Conservation (phyloP, 1,140 invertebrate genomes). For the Octopus bimaculoides region DNA sequence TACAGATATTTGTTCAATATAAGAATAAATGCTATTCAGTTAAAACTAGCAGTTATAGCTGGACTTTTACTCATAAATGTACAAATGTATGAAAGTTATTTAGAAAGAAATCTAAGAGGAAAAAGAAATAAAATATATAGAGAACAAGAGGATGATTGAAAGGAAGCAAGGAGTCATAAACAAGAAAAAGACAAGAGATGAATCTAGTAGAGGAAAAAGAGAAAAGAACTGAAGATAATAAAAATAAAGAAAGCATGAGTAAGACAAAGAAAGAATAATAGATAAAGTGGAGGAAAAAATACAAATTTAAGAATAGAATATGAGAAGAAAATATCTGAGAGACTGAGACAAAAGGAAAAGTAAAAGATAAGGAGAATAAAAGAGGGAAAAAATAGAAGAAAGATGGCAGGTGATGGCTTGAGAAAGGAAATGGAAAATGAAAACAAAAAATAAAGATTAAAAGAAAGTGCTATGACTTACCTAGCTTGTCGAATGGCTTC, state of each 20-base stretch:
- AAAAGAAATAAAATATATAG: no score
- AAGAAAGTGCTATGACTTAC: conserved; percentile 57
- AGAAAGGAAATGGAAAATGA: not conserved
- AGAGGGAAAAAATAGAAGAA: not conserved
- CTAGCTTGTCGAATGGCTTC: conserved; percentile 83
- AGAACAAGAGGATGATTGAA: no score
- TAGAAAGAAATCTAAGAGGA: no score
- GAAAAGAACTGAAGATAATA: not conserved
- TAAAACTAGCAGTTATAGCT: no score
- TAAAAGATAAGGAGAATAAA: not conserved
- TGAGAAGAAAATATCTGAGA: not conserved
- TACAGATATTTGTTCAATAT: no score
- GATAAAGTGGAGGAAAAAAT: not conserved
- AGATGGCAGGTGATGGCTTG: not conserved
- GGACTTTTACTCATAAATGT: no score
- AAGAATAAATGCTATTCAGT: no score
- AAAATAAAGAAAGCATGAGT: not conserved
- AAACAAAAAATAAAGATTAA: not conserved
- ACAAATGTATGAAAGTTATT: no score
- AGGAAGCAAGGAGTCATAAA: not conserved
- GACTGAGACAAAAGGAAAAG: not conserved
- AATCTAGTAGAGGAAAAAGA: not conserved
- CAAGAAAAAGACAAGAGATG: not conserved
- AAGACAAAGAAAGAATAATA: not conserved
- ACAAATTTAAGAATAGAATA: not conserved